These are phyloP conservation scores for Melanotaenia boesemani DNA, from an alignment of 2,797 vertebrate species.

Conservation along the genomic window DNA sequence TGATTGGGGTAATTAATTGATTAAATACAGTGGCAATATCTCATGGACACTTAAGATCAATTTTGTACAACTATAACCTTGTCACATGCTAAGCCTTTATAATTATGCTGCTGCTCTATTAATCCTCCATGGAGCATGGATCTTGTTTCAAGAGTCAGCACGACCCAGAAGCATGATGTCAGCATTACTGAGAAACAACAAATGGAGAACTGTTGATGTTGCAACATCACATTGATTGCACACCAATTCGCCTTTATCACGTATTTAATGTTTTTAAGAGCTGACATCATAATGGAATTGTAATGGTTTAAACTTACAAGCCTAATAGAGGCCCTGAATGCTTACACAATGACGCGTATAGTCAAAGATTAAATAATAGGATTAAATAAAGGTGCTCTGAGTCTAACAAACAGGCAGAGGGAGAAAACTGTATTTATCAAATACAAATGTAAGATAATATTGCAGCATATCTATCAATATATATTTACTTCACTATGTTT, in stretches of 20 bases:
- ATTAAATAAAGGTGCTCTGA: background rate
- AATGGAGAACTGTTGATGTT: conserved; percentile 50
- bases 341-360: background rate
- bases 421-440: background rate
- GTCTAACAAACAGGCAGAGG: background rate
- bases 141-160: conserved; percentile 59
- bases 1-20: conserved; percentile 68
- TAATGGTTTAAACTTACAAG: conserved; percentile 13
- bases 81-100: conserved; percentile 47
- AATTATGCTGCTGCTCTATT: conserved; percentile 58
- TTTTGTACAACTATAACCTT: conserved; percentile 61
- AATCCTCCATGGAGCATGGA: conserved; percentile 41
- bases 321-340: background rate
- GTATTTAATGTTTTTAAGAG: conserved; percentile 23
- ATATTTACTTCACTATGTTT: too few relatives aligned
- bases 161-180: conserved; percentile 55
- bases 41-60: conserved; percentile 53
- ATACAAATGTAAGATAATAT: background rate
- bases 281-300: conserved; percentile 26
- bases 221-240: conserved; percentile 35
- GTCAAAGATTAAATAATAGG: background rate
- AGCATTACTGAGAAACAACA: conserved; percentile 55
- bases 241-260: conserved; percentile 33
- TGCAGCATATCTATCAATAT: background rate
- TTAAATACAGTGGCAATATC: conserved; percentile 48